phyloP scores from a whole-genome alignment of 2,888 invertebrate species.

The Zaprionus lineosus region DNA sequence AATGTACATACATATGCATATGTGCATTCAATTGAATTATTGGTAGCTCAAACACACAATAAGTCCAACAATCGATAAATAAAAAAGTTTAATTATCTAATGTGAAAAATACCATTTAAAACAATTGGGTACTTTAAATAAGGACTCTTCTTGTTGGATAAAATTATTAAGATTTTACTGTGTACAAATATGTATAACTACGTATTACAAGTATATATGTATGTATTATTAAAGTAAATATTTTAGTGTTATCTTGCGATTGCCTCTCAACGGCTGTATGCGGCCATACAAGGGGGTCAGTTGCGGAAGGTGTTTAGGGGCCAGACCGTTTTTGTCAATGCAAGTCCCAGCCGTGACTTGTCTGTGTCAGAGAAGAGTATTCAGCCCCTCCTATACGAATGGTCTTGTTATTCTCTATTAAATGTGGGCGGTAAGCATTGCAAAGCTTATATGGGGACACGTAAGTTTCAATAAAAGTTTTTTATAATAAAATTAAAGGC shows the following conservation, averaged over 20 bases:
- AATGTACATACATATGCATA: too few relatives aligned
- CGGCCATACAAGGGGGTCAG: constrained; percentile 36
- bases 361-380: constrained; percentile 5
- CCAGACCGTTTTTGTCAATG: constrained; percentile 24
- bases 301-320: constrained; percentile 36
- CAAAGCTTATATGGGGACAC: constrained; percentile 28
- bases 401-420: constrained; percentile 22
- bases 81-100: too few relatives aligned
- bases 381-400: constrained; percentile 27
- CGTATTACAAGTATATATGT: too few relatives aligned
- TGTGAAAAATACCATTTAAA: too few relatives aligned
- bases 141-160: too few relatives aligned
- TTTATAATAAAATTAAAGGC: background rate
- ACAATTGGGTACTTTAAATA: too few relatives aligned
- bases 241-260: constrained; percentile 36
- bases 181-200: background rate
- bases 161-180: background rate
- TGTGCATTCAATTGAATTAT: too few relatives aligned
- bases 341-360: constrained; percentile 35
- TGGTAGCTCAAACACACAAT: too few relatives aligned
- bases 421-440: constrained; percentile 12
- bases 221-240: too few relatives aligned
- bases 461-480: constrained; percentile 14
- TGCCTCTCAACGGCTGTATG: constrained; percentile 36
- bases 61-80: too few relatives aligned